Conservation (phyloP, 2,797 vertebrate species). For the Pseudochirops corinnae region DNA sequence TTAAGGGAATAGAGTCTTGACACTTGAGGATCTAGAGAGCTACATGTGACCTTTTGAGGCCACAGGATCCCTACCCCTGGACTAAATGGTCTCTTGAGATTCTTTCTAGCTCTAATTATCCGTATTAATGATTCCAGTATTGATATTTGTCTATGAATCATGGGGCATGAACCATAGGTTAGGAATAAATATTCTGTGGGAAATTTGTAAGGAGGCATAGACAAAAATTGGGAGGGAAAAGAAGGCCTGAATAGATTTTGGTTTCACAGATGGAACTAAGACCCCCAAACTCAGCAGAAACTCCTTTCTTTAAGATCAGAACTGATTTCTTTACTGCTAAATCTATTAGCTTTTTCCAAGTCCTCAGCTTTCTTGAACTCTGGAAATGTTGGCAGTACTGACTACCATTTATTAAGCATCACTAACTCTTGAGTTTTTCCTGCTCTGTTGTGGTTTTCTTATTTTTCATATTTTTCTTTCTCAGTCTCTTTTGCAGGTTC, state of each 20-base stretch:
- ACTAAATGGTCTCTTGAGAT: not conserved
- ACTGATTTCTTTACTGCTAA: not conserved
- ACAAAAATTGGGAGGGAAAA: not conserved
- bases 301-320: not conserved
- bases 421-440: not conserved
- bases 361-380: not conserved
- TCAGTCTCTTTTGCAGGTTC: not conserved
- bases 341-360: not conserved
- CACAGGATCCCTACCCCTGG: no score
- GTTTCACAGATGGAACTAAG: not conserved
- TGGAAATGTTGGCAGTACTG: not conserved
- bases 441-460: not conserved
- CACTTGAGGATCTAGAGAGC: no score
- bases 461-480: not conserved
- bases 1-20: no score
- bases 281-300: not conserved
- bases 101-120: not conserved
- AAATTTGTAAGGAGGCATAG: not conserved
- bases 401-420: not conserved
- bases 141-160: not conserved
- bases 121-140: not conserved
- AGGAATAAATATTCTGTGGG: not conserved
- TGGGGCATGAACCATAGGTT: not conserved
- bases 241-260: not conserved
- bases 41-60: no score